A percentile compares a stretch with the other conserved stretches of the same genome.
Conservation (phyloP, 1,140 invertebrate genomes). For the Dendroctonus valens region DNA sequence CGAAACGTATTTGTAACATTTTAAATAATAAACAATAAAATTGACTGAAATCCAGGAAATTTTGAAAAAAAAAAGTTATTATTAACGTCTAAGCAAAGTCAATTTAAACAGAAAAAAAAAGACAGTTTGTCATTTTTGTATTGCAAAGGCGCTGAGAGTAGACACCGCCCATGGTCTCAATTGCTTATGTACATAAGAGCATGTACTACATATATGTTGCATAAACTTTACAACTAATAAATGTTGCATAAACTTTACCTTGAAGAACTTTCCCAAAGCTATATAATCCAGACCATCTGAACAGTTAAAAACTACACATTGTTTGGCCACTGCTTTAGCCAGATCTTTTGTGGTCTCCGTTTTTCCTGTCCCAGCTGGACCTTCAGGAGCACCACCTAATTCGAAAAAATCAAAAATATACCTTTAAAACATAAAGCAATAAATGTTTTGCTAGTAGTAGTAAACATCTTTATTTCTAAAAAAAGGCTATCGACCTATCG, state of each 20-base stretch:
- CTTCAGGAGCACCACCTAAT: slow-evolving; percentile 83
- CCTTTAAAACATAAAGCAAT: no score
- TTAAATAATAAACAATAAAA: no score
- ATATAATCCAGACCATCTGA: slow-evolving; percentile 91
- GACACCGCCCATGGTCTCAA: no score
- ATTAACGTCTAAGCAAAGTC: background rate
- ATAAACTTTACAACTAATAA: slow-evolving; percentile 48
- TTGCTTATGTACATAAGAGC: no score
- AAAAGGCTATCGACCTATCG: no score
- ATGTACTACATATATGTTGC: no score
- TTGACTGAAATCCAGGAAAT: no score
- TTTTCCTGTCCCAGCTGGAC: slow-evolving; percentile 93
- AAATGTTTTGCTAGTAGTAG: no score
- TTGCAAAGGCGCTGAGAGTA: no score
- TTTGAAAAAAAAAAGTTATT: background rate
- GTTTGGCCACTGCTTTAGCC: slow-evolving; percentile 93
- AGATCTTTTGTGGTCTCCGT: slow-evolving; percentile 96
- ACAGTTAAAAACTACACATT: slow-evolving; percentile 97
- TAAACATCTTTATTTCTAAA: no score
- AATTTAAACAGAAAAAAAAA: slow-evolving; percentile 2
- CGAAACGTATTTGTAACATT: no score
- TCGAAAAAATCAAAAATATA: no score
- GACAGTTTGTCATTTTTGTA: background rate
- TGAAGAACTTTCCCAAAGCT: slow-evolving; percentile 94
- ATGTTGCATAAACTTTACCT: slow-evolving; percentile 53